Conservation (phyloP, 1,140 invertebrate species). For the Drosophila trapezifrons region DNA sequence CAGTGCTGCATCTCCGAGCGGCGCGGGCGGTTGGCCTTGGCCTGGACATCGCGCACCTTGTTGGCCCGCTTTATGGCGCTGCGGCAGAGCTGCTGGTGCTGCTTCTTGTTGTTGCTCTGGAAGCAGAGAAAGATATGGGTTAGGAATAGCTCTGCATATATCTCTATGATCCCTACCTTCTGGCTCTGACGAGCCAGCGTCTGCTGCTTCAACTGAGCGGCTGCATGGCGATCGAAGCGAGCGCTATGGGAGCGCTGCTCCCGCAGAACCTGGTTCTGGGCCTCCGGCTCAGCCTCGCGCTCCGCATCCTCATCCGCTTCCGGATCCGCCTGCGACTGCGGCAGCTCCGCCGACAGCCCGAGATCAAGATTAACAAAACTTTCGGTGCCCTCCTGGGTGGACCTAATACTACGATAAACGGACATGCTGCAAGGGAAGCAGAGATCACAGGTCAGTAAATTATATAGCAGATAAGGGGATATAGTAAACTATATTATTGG, state of each 20-base stretch:
- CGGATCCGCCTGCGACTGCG: slow-evolving; percentile 21
- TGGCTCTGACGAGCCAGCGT: slow-evolving; percentile 69
- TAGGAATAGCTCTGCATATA: no score
- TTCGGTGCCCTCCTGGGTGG: slow-evolving; percentile 72
- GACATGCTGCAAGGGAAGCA: slow-evolving; percentile 88
- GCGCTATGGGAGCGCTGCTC: slow-evolving; percentile 51
- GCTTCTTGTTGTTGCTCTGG: slow-evolving; percentile 84
- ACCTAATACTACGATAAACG: slow-evolving; percentile 87
- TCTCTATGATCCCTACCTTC: slow-evolving; percentile 52
- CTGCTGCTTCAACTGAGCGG: slow-evolving; percentile 70
- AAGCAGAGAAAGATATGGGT: background rate
- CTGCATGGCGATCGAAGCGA: slow-evolving; percentile 72
- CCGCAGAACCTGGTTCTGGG: slow-evolving; percentile 43
- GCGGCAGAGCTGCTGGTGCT: slow-evolving; percentile 86
- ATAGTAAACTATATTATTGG: slow-evolving; percentile 19
- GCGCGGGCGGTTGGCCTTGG: slow-evolving; percentile 87
- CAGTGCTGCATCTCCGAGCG: slow-evolving; percentile 87
- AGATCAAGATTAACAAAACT: slow-evolving; percentile 83
- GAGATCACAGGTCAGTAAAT: background rate
- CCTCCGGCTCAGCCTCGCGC: slow-evolving; percentile 23
- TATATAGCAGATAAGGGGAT: background rate
- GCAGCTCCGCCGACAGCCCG: slow-evolving; percentile 54
- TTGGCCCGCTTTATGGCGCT: slow-evolving; percentile 87
- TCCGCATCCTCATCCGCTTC: slow-evolving; percentile 29
- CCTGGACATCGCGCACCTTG: slow-evolving; percentile 88